These are phyloP conservation scores for Dicyrtomina minuta DNA, from an alignment of 2,888 invertebrate species.

Conservation along the genomic window DNA sequence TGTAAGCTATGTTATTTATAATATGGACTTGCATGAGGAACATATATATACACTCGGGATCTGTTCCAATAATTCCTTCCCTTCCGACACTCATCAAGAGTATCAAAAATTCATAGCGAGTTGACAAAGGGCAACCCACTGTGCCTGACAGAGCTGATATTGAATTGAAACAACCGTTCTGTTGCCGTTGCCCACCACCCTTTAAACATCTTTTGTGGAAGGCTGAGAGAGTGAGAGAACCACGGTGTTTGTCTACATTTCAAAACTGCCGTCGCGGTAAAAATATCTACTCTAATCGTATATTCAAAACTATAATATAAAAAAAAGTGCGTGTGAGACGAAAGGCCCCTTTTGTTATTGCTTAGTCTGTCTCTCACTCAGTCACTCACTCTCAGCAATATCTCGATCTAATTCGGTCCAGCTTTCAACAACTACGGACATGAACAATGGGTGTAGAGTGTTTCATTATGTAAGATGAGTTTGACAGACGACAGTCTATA, in stretches of 20 bases:
- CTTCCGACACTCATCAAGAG: slow-evolving; percentile 20
- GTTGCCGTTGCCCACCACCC: too few relatives aligned
- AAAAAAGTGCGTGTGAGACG: slow-evolving; percentile 1
- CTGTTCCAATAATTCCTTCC: slow-evolving; percentile 15
- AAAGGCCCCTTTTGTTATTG: not conserved
- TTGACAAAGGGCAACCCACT: slow-evolving; percentile 29
- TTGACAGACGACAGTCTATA: not conserved
- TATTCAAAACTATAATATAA: too few relatives aligned
- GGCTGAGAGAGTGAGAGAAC: too few relatives aligned
- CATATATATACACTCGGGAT: slow-evolving; percentile 8
- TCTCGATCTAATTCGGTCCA: slow-evolving; percentile 6
- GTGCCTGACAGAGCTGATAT: slow-evolving; percentile 11
- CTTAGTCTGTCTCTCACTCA: too few relatives aligned
- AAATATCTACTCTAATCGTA: too few relatives aligned
- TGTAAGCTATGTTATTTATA: too few relatives aligned
- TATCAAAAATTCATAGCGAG: slow-evolving; percentile 31
- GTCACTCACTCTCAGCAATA: too few relatives aligned
- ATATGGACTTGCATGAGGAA: too few relatives aligned
- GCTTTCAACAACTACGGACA: not conserved
- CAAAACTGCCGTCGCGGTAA: too few relatives aligned
- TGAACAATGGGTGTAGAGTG: not conserved
- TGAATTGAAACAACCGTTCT: slow-evolving; percentile 25
- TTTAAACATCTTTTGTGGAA: slow-evolving; percentile 13
- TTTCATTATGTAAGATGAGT: too few relatives aligned
- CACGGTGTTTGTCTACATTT: too few relatives aligned